Base-by-base conservation (phyloP, 2,888 invertebrate genomes). In the Amaurobius ferox region DNA sequence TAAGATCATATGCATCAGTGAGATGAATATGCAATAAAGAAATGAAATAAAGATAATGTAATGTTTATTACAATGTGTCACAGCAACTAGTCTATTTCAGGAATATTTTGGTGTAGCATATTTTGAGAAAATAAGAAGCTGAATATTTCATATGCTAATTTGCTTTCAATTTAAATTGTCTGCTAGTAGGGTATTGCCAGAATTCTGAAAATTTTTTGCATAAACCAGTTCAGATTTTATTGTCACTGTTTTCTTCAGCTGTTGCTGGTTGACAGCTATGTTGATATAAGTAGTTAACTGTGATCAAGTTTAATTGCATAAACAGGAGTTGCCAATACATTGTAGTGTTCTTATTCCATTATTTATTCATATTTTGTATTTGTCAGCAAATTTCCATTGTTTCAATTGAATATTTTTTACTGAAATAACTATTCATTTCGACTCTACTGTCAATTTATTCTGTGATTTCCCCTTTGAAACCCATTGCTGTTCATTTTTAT, bases 181-280 rank as follows among this genome's bases (percentile, higher is more conserved):
- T n/a, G n/a, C n/a, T 2, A 2, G 9, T 44, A 44, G 44, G 16
- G 16, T 16, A 16, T 5, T 16, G 2, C 6, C n/a, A 2, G 44
- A 2, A 44, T n/a, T n/a, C n/a, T 16, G 44, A 44, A 16, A 44
- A 44, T 44, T 44, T 16, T 44, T 44, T 44, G 9, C 16, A 2
- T 44, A 35, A 7, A 7, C 5, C 9, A 9, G 35, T 35, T 35
- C 35, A 5, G 35, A 35, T 35, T 35, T 35, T 35, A 9, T 35
- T 5, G 35, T 35, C 9, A 9, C 35, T 35, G 35, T 35, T 35
- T 44, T 16, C 9, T 11, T 55, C 2, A 55, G 55, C 55, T 55
- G 55, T 55, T 55, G 55, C 55, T 55, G 55, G 55, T 23, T 55
- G 23, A 55, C 55, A 55, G 55, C 55, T 55, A 23, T 11, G n/a